A percentile compares a stretch with the other conserved stretches of the same genome.
phyloP scores from a whole-genome alignment of 2,888 invertebrate species.

The Rhorus exstirpatorius region DNA sequence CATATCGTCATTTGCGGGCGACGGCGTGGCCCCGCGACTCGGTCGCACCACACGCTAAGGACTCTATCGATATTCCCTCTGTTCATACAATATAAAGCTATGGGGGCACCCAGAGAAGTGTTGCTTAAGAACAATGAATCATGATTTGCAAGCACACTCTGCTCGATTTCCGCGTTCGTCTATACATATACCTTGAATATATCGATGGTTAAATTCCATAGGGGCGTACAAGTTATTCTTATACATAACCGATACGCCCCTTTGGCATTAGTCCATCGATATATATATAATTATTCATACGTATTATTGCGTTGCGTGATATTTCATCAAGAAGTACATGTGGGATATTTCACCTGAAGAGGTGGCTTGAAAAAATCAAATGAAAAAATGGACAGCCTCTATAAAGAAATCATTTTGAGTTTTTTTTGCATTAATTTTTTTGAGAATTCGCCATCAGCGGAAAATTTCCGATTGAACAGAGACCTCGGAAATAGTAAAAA shows the following conservation, averaged over 20 bases:
- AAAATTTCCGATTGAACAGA: too few relatives aligned
- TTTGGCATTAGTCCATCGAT: too few relatives aligned
- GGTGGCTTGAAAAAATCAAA: too few relatives aligned
- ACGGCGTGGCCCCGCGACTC: conserved; percentile 52
- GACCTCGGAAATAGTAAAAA: too few relatives aligned
- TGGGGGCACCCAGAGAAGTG: conserved; percentile 55
- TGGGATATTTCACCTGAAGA: too few relatives aligned
- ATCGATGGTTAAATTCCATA: conserved; percentile 16
- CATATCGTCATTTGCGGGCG: conserved; percentile 78
- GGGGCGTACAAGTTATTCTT: too few relatives aligned
- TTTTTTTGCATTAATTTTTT: too few relatives aligned
- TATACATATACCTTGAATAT: conserved; percentile 39
- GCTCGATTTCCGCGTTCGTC: conserved; percentile 74
- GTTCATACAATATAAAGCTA: conserved; percentile 38
- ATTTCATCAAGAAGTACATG: neutral
- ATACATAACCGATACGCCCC: too few relatives aligned
- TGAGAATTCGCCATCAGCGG: too few relatives aligned
- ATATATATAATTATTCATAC: neutral
- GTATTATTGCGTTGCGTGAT: neutral
- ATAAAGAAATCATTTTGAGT: too few relatives aligned
- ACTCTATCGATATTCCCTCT: conserved; percentile 53
- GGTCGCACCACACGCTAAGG: conserved; percentile 53
- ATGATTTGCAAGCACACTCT: conserved; percentile 75
- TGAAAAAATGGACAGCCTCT: too few relatives aligned
- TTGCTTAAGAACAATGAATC: conserved; percentile 78